Evolutionary conservation across 2,888 invertebrate species (phyloP).

Genomic region (Notocelia uddmanniana): DNA sequence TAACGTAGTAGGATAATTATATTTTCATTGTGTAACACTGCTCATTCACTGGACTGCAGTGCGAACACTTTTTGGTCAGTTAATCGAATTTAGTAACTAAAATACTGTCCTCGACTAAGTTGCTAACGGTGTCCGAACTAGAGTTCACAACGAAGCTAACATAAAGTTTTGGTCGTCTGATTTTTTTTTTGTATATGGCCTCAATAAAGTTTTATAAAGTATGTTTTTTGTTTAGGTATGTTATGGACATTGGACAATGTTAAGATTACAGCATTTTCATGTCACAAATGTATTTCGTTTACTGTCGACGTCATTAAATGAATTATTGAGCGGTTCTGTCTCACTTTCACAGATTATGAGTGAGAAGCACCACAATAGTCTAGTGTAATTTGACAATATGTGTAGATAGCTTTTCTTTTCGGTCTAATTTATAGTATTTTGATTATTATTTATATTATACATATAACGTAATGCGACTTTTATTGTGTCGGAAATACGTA

Average conservation of each 20-base stretch:
- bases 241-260: neutral
- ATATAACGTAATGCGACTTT: neutral
- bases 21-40: too few species aligned
- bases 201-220: too few species aligned
- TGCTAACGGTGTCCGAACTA: too few species aligned
- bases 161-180: too few species aligned
- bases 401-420: slow-evolving; percentile 14
- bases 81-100: too few species aligned
- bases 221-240: neutral
- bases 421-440: neutral
- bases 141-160: too few species aligned
- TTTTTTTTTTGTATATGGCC: too few species aligned
- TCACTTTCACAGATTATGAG: slow-evolving; percentile 12
- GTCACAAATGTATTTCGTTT: slow-evolving; percentile 1
- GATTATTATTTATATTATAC: slow-evolving; percentile 11
- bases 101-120: too few species aligned
- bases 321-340: neutral
- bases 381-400: slow-evolving; percentile 17
- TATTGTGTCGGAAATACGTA: neutral
- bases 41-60: too few species aligned
- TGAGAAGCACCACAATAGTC: slow-evolving; percentile 15
- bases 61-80: too few species aligned
- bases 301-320: neutral
- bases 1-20: too few species aligned
- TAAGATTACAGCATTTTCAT: neutral